Percentiles rank a stretch among this genome's conserved stretches.
Conservation (phyloP, 23 tunicate genomes). For the Trididemnum miniatum region DNA sequence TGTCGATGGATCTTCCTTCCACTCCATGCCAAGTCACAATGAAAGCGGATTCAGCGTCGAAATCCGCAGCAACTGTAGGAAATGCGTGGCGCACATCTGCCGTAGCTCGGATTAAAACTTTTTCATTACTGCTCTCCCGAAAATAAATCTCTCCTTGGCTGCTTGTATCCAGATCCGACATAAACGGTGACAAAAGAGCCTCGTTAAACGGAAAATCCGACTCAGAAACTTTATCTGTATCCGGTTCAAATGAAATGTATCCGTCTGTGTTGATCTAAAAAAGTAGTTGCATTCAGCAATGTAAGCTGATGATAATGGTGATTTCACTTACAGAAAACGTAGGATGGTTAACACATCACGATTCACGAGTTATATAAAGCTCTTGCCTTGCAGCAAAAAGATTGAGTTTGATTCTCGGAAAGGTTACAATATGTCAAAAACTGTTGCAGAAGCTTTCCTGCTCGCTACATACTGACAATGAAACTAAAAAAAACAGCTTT, state of each 20-base stretch:
- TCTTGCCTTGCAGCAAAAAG: too few relatives aligned
- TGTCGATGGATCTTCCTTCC: constrained; percentile 44
- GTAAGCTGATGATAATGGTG: too few relatives aligned
- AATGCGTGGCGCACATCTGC: constrained; percentile 65
- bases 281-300: too few relatives aligned
- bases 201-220: constrained; percentile 63
- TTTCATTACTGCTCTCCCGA: constrained; percentile 53
- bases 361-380: too few relatives aligned
- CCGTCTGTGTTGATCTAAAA: constrained; percentile 81
- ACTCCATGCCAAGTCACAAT: constrained; percentile 80
- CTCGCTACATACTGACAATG: too few relatives aligned
- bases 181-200: constrained; percentile 74
- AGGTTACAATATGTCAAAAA: too few relatives aligned
- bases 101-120: constrained; percentile 53
- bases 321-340: too few relatives aligned
- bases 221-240: constrained; percentile 9
- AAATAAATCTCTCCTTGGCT: constrained; percentile 49
- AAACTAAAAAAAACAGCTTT: too few relatives aligned
- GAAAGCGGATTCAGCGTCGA: constrained; percentile 79
- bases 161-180: constrained; percentile 70
- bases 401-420: too few relatives aligned
- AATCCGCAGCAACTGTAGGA: constrained; percentile 39
- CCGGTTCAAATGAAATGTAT: constrained; percentile 62
- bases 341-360: too few relatives aligned
- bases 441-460: too few relatives aligned